Percentiles rank a stretch among this genome's conserved stretches.
These are phyloP conservation scores for Phrynocephalus vlangalii DNA, from an alignment of 2,797 vertebrate genomes.

Conservation along the genomic window DNA sequence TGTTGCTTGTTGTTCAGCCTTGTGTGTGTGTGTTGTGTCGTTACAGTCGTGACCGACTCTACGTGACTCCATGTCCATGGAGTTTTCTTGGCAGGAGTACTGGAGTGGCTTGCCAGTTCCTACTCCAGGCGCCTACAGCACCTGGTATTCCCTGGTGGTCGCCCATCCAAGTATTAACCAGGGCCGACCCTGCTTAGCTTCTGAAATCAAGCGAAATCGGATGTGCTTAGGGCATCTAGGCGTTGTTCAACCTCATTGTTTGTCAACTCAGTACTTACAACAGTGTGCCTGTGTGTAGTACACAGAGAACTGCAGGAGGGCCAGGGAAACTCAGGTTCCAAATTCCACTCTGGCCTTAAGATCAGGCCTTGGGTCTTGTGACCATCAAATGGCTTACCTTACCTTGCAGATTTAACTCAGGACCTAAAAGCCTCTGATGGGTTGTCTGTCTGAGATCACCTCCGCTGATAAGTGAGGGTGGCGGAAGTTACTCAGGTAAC, in stretches of 20 bases:
- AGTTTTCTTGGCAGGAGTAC: too few species aligned
- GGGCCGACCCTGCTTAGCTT: too few species aligned
- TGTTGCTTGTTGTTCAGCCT: background rate
- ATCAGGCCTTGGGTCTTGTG: background rate
- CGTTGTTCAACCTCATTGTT: too few species aligned
- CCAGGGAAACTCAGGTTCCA: background rate
- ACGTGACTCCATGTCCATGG: too few species aligned
- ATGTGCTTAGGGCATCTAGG: too few species aligned
- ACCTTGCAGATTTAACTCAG: background rate
- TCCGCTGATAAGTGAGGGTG: background rate
- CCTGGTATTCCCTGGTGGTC: too few species aligned
- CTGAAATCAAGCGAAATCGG: too few species aligned
- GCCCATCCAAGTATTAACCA: too few species aligned
- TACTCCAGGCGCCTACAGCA: too few species aligned
- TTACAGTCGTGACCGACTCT: too few species aligned
- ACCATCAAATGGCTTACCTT: background rate
- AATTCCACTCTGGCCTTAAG: background rate
- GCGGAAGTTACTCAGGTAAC: background rate
- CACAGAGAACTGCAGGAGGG: background rate
- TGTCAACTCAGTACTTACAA: background rate
- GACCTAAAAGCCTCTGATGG: background rate
- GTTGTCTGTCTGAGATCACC: background rate
- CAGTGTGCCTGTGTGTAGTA: background rate
- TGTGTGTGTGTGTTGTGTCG: too few species aligned
- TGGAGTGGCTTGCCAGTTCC: too few species aligned